Conservation (phyloP, 2,113 vertebrate genomes). For the Isichthys henryi region DNA sequence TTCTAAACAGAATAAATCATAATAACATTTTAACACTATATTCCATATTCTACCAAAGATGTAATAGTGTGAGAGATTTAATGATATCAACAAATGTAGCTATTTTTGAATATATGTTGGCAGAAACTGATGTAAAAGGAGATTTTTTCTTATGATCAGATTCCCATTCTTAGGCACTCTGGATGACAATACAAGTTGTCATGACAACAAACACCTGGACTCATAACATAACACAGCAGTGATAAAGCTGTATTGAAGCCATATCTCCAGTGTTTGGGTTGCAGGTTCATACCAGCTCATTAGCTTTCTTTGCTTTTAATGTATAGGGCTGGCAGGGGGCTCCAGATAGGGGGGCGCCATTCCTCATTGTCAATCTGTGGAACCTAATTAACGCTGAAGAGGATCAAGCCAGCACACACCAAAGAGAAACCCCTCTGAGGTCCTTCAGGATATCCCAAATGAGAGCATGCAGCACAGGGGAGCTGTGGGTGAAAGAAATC, state of each 20-base stretch:
- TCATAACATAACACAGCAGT: not conserved
- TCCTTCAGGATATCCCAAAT: not conserved
- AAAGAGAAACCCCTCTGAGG: not conserved
- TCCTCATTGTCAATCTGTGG: not conserved
- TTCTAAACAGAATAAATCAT: not conserved
- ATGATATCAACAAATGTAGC: not conserved
- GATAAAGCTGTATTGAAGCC: not conserved
- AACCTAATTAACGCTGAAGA: not conserved
- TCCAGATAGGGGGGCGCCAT: not conserved
- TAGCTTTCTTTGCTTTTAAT: not conserved
- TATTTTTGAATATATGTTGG: not conserved
- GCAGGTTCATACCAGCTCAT: not conserved
- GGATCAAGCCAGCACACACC: not conserved
- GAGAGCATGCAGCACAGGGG: not conserved
- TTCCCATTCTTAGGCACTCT: not conserved
- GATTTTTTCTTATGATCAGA: not conserved
- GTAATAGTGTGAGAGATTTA: not conserved
- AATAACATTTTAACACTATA: not conserved
- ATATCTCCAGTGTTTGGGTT: not conserved
- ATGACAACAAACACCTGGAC: not conserved
- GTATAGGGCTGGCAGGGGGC: not conserved
- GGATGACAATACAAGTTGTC: slow-evolving; percentile 1
- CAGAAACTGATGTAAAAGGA: not conserved
- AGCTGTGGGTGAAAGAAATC: not conserved
- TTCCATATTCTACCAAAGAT: not conserved